These are phyloP conservation scores for Actias luna DNA, from an alignment of 2,888 invertebrate genomes.

Conservation along the genomic window DNA sequence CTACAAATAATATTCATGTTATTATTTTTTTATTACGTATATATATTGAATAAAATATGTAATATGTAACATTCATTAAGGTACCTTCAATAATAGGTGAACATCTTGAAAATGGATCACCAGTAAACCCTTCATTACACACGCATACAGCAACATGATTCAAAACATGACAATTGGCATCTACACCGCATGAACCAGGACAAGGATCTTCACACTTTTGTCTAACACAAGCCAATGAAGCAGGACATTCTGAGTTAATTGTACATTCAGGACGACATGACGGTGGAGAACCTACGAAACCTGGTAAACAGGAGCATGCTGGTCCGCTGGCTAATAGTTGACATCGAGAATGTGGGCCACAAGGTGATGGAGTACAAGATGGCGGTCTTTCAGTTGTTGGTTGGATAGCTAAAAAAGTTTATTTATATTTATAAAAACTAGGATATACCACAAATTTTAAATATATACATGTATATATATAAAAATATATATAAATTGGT, in stretches of 20 bases:
- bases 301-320: constrained; percentile 90
- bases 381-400: constrained; percentile 85
- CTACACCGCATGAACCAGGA: constrained; percentile 90
- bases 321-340: constrained; percentile 87
- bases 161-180: constrained; percentile 88
- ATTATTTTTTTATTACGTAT: constrained; percentile 14
- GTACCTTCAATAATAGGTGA: constrained; percentile 78
- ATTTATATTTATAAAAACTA: too few species aligned
- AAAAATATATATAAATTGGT: too few species aligned
- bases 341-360: constrained; percentile 92
- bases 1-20: constrained; percentile 42
- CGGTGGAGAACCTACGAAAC: constrained; percentile 90
- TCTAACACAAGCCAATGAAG: constrained; percentile 88
- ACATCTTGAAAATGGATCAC: constrained; percentile 91
- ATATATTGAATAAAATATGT: background rate
- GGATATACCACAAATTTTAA: too few species aligned
- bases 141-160: constrained; percentile 92
- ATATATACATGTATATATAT: too few species aligned
- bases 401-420: constrained; percentile 53
- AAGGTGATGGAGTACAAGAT: constrained; percentile 91
- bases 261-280: constrained; percentile 91
- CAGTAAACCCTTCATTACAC: constrained; percentile 87
- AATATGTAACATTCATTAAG: constrained; percentile 1
- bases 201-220: constrained; percentile 92
- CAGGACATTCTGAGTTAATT: constrained; percentile 89